phyloP scores from a whole-genome alignment of 2,113 vertebrate genomes.

The Prochilodus magdalenae region DNA sequence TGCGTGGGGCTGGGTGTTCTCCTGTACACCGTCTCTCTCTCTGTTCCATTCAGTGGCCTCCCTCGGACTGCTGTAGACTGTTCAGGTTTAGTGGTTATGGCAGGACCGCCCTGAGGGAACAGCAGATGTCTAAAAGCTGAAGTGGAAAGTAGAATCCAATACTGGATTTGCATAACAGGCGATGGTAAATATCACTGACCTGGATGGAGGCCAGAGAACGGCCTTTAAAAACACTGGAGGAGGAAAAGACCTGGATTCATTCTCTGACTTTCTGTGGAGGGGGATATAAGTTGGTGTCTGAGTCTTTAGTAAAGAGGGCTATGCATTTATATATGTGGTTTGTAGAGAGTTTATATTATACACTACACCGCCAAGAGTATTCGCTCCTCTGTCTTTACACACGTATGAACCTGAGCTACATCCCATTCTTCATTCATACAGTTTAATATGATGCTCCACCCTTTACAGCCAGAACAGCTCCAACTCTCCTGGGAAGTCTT shows the following conservation, averaged over 20 bases:
- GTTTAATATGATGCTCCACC: no score
- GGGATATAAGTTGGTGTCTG: background rate
- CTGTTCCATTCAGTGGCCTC: conserved; percentile 15
- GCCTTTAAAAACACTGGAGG: background rate
- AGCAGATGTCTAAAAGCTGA: background rate
- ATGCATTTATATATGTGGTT: no score
- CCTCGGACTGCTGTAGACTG: background rate
- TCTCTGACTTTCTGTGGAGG: background rate
- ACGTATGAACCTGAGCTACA: no score
- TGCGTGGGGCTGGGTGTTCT: background rate
- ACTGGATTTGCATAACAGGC: conserved; percentile 20
- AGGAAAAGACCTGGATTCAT: background rate
- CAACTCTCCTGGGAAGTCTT: no score
- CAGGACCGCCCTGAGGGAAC: background rate
- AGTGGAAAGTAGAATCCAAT: background rate
- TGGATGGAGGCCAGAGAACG: background rate
- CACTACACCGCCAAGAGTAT: no score
- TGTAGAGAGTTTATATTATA: no score
- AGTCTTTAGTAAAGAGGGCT: background rate
- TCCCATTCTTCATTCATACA: no score
- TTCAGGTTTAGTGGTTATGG: background rate
- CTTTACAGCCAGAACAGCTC: no score
- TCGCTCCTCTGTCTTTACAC: no score
- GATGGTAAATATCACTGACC: background rate
- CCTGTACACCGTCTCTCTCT: background rate